A percentile compares a stretch with the other conserved stretches of the same genome.
Conservation (phyloP, 64 coral and sea anemone species). For the Pocillopora damicornis region DNA sequence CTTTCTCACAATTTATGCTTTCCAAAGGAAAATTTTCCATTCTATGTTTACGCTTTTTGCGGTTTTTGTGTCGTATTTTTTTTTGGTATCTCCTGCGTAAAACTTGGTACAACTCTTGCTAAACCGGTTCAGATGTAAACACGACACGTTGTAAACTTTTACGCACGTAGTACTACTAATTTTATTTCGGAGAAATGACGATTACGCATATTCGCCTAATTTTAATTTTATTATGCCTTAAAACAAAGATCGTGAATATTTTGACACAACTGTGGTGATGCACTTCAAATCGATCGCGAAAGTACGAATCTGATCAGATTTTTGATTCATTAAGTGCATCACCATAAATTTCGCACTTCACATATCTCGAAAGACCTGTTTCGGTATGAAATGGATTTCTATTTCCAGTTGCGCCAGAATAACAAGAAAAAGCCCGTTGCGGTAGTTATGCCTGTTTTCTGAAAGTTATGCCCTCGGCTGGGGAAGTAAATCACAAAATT, state of each 20-base stretch:
- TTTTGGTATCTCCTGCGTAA: background rate
- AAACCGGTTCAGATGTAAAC: conserved; percentile 31
- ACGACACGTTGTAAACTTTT: background rate
- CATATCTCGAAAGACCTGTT: conserved; percentile 5
- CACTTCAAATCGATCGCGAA: no score
- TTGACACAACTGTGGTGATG: no score
- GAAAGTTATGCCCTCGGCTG: background rate
- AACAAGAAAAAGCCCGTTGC: background rate
- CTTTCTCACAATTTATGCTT: background rate
- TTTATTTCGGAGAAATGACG: background rate
- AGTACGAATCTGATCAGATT: no score
- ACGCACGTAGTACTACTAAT: background rate
- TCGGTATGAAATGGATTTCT: background rate
- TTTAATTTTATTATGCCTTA: no score
- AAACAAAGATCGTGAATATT: no score
- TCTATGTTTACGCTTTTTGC: background rate
- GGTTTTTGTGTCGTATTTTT: background rate
- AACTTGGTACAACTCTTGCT: background rate
- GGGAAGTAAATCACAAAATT: background rate
- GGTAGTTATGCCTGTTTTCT: no score
- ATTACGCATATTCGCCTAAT: background rate
- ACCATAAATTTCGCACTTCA: background rate
- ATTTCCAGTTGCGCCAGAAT: background rate
- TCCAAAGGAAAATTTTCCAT: background rate
- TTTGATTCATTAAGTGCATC: background rate